phyloP scores from a whole-genome alignment of 2,888 invertebrate species.

The Omphaloscelis lunosa region DNA sequence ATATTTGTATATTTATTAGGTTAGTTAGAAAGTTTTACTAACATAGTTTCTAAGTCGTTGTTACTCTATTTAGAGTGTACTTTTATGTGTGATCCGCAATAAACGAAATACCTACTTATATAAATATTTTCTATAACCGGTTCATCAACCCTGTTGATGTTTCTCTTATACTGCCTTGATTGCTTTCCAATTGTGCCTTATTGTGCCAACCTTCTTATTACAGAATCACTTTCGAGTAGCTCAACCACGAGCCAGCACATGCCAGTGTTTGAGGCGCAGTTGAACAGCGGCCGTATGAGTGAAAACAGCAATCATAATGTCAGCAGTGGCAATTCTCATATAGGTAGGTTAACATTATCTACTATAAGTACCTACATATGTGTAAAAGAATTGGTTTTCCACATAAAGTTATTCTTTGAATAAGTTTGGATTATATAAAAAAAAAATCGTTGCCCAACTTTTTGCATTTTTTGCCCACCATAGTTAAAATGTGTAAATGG shows the following conservation, averaged over 20 bases:
- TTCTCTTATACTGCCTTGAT: neutral
- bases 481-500: neutral
- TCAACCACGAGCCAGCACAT: conserved; percentile 90
- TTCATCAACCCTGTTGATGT: neutral
- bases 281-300: conserved; percentile 76
- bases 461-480: neutral
- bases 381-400: neutral
- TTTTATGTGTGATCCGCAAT: too few relatives aligned
- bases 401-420: neutral
- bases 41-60: too few relatives aligned
- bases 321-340: conserved; percentile 75
- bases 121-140: too few relatives aligned
- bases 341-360: conserved; percentile 68
- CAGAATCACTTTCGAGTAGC: conserved; percentile 91
- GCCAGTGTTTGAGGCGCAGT: conserved; percentile 78
- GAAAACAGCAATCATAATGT: conserved; percentile 76
- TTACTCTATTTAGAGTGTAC: too few relatives aligned
- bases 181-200: neutral
- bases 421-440: neutral
- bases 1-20: too few relatives aligned
- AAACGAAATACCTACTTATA: too few relatives aligned
- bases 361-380: neutral
- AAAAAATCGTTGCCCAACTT: neutral
- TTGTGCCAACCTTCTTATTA: conserved; percentile 32
- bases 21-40: too few relatives aligned